Evolutionary conservation across 1,140 invertebrate genomes (phyloP).

Genomic region (Zaprionus vittiger): DNA sequence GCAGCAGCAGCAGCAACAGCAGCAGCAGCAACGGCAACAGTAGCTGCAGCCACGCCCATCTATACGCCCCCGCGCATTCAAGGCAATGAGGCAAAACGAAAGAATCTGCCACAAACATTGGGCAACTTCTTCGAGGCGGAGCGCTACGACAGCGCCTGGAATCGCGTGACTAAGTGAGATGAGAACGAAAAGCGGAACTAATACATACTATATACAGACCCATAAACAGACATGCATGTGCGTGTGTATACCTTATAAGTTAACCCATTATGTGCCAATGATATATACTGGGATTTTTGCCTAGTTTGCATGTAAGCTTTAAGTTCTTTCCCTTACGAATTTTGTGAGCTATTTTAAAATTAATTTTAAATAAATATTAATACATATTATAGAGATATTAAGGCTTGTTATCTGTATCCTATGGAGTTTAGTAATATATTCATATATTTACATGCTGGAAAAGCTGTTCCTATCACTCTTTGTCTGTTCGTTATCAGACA

Average conservation of each 20-base stretch:
- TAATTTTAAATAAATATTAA: not conserved
- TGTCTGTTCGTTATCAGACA: no score
- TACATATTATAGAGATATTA: not conserved
- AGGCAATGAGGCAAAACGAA: slow-evolving; percentile 59
- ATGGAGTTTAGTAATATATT: not conserved
- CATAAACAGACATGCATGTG: slow-evolving; percentile 1
- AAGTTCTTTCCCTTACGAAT: not conserved
- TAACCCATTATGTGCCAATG: slow-evolving; percentile 63
- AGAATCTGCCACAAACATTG: slow-evolving; percentile 63
- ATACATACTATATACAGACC: slow-evolving; percentile 9
- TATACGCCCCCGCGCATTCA: slow-evolving; percentile 56
- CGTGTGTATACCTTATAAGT: slow-evolving; percentile 34
- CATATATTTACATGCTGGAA: no score
- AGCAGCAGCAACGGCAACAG: not conserved
- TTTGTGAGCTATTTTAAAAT: not conserved
- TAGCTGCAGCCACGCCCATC: slow-evolving; percentile 47
- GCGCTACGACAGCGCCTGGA: slow-evolving; percentile 64
- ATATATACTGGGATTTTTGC: not conserved
- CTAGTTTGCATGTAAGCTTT: slow-evolving; percentile 1
- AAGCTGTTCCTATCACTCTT: no score
- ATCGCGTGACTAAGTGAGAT: slow-evolving; percentile 69
- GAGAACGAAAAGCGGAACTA: slow-evolving; percentile 26
- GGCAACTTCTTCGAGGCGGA: slow-evolving; percentile 65
- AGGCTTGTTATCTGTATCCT: not conserved
- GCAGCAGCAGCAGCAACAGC: not conserved